Evolutionary conservation across 2,797 vertebrate species (phyloP), one percentile per base, ranked within the genome.

Genomic region (Thaleichthys pacificus): DNA sequence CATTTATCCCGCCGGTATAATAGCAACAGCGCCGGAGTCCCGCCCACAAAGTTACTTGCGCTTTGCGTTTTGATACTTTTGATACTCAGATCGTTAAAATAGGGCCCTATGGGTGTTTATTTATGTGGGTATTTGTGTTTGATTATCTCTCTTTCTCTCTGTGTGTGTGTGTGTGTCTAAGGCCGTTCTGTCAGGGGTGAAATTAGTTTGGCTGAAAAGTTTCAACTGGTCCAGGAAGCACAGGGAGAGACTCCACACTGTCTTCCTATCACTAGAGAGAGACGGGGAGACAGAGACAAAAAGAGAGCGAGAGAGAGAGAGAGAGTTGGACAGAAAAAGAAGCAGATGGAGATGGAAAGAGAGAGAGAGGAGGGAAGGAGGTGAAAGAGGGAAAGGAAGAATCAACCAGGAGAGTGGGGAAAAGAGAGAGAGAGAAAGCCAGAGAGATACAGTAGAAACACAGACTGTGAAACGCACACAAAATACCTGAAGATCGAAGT

Each of bases 141-240:
- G 32, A 54, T 14, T 3, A 28, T 49, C 32, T 66, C 51, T n/a
- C n/a, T 60, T 4, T 49, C 62, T 75, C 70, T 47, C 35, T 60
- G 17, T 32, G 26, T 60, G 54, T 69, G 38, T 70, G 51, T 54
- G 58, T 26, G 65, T 57, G 51, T 56, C 67, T 49, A 73, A 54
- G 61, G 63, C 68, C 63, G 64, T 58, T 76, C 70, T 77, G 69
- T 84, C 80, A 83, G 78, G 83, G 79, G 76, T 87, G 82, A 86
- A 86, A 81, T 73, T 38, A 72, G 75, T 83, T 85, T 61, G 66
- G 54, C 66, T 80, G 67, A 24, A 70, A 49, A 71, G 62, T 76
- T 84, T 79, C 80, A 64, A 58, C 73, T 74, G 66, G 71, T 77
- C 35, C 32, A 32, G 22, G 30, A 32, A 68, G 49, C 72, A 61